Conservation (phyloP, 2,888 invertebrate species). For the Hybos culiciformis region DNA sequence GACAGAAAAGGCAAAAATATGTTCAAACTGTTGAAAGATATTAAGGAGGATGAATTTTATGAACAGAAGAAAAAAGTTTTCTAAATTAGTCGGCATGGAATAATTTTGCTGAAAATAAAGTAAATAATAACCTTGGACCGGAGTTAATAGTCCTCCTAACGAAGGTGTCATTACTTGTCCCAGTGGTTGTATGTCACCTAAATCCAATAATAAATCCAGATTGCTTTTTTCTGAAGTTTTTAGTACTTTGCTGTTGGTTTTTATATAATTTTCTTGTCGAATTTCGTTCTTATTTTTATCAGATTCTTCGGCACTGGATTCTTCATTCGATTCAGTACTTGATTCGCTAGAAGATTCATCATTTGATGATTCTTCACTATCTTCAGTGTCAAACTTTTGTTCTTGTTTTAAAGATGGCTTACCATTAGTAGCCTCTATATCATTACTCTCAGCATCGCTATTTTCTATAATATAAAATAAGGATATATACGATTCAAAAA, state of each 20-base stretch:
- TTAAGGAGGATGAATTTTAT: no score
- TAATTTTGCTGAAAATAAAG: no score
- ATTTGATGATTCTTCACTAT: constrained; percentile 6
- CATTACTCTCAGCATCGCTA: no score
- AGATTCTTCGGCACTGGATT: constrained; percentile 10
- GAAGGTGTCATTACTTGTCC: constrained; percentile 59
- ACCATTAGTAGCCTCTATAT: constrained; percentile 7
- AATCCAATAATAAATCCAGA: constrained; percentile 68
- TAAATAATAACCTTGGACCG: constrained; percentile 32
- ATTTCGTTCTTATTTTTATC: constrained; percentile 13
- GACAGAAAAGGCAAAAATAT: no score
- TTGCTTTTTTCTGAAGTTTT: constrained; percentile 41
- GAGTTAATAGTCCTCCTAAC: constrained; percentile 61
- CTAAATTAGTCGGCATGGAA: no score
- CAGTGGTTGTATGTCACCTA: constrained; percentile 63
- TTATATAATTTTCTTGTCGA: constrained; percentile 5
- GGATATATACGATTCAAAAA: no score
- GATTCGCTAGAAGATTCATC: constrained; percentile 12
- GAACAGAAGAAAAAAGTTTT: no score
- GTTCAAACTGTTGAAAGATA: no score
- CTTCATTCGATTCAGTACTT: constrained; percentile 8
- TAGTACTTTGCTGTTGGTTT: constrained; percentile 11
- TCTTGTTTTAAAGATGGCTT: constrained; percentile 11
- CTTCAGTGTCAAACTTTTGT: constrained; percentile 14
- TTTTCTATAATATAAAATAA: no score